These are phyloP conservation scores for Cheilinus undulatus DNA, from an alignment of 2,113 vertebrate genomes.

Conservation along the genomic window DNA sequence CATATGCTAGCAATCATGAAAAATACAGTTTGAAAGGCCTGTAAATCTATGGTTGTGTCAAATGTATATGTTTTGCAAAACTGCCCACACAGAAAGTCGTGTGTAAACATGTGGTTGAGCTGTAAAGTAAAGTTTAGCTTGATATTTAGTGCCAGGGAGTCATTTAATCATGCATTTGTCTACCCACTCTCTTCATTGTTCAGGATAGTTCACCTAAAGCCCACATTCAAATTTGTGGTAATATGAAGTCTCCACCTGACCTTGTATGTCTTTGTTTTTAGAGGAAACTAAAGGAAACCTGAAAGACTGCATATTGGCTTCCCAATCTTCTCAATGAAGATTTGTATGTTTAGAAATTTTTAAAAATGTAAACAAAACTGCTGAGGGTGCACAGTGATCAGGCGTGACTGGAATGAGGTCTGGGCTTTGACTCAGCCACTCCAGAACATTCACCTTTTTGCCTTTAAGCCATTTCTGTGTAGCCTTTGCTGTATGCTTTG, in stretches of 20 bases:
- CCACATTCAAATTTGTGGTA: constrained; percentile 34
- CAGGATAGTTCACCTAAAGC: constrained; percentile 22
- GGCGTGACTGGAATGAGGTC: too few species aligned
- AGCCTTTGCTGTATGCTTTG: too few species aligned
- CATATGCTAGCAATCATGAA: constrained; percentile 9
- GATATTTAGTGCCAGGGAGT: constrained; percentile 31
- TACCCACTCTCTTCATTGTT: constrained; percentile 32
- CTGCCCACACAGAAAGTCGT: constrained; percentile 3
- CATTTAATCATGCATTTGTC: constrained; percentile 34
- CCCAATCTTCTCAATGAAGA: too few species aligned
- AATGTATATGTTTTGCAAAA: constrained; percentile 2
- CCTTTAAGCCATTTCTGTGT: too few species aligned
- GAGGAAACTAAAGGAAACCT: constrained; percentile 50
- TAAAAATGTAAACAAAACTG: background rate
- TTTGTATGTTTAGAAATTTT: background rate
- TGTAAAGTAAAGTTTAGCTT: constrained; percentile 32
- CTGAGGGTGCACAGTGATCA: too few species aligned
- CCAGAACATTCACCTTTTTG: too few species aligned
- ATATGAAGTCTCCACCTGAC: constrained; percentile 41
- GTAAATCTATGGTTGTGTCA: background rate
- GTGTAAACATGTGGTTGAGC: constrained; percentile 28
- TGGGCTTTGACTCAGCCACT: too few species aligned
- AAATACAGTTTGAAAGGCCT: background rate
- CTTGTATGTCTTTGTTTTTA: constrained; percentile 64
- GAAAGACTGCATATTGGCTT: too few species aligned